Conservation (phyloP, 2,113 vertebrate genomes). For the Cyrtonyx montezumae region DNA sequence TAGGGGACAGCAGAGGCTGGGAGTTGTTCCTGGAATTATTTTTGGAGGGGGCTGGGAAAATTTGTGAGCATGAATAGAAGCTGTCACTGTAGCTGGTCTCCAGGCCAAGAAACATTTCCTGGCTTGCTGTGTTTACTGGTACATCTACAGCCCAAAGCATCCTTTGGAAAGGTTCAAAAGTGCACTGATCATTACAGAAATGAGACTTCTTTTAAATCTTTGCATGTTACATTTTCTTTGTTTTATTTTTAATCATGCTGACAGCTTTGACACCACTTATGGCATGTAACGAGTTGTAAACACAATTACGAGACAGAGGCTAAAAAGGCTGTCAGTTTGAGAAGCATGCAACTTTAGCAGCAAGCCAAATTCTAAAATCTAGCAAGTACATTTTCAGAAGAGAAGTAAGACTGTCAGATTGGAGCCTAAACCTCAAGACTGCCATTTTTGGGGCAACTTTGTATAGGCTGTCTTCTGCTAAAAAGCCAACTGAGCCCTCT, state of each 20-base stretch:
- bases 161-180: neutral
- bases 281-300: neutral
- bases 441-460: neutral
- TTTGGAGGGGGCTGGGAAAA: neutral
- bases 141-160: neutral
- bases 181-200: neutral
- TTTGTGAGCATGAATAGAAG: neutral
- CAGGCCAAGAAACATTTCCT: neutral
- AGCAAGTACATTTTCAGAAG: neutral
- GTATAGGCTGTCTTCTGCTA: neutral
- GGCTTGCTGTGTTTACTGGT: neutral
- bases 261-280: conserved; percentile 1
- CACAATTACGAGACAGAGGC: neutral
- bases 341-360: neutral
- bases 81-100: neutral
- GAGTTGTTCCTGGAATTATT: neutral
- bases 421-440: neutral
- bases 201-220: neutral
- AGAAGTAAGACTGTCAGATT: neutral
- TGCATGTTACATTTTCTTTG: neutral
- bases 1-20: neutral
- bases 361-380: neutral
- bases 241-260: neutral
- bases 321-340: neutral
- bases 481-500: neutral